These are phyloP conservation scores for Heliothis virescens DNA, from an alignment of 1,140 invertebrate species.

Conservation along the genomic window DNA sequence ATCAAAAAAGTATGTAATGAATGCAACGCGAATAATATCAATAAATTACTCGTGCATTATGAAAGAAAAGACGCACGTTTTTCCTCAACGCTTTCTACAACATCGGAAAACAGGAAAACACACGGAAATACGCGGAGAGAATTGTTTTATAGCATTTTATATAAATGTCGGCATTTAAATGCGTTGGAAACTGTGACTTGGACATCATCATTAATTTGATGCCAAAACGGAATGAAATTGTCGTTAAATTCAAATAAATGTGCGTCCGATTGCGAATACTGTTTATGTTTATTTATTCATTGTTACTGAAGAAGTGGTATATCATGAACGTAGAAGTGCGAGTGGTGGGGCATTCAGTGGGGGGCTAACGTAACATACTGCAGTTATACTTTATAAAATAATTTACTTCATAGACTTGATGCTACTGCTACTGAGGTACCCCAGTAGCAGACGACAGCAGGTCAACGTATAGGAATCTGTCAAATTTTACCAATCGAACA, in stretches of 20 bases:
- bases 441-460: no score
- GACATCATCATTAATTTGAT: constrained; percentile 12
- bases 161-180: constrained; percentile 26
- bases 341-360: neutral
- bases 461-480: no score
- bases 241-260: neutral
- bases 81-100: constrained; percentile 42
- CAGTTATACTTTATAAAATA: neutral
- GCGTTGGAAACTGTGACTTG: neutral
- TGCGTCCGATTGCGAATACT: neutral
- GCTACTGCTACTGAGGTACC: no score
- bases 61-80: constrained; percentile 36
- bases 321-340: neutral
- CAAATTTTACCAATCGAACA: no score
- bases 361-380: neutral
- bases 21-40: constrained; percentile 13
- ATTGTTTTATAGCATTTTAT: constrained; percentile 23
- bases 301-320: neutral
- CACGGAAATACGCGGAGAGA: constrained; percentile 43
- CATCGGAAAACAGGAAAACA: constrained; percentile 45
- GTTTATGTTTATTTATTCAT: neutral
- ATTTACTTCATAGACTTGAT: no score
- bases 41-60: constrained; percentile 36
- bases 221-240: constrained; percentile 1
- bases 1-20: neutral